Evolutionary conservation across 2,113 vertebrate species (phyloP), one percentile per base, ranked within the genome.

Genomic region (Numida meleagris): DNA sequence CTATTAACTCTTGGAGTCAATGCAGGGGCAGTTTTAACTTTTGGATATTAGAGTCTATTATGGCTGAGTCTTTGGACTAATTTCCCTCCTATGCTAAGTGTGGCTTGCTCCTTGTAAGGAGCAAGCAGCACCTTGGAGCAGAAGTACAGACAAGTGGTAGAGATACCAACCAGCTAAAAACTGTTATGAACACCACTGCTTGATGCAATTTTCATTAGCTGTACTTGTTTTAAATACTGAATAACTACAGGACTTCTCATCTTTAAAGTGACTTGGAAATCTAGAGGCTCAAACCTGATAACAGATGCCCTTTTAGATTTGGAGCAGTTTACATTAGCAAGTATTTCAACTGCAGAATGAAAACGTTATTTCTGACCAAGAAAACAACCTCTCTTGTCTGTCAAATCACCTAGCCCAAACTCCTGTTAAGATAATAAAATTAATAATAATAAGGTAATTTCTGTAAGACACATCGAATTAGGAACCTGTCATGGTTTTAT

Each of bases 141-240:
- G 58, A 27, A 9, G 6, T 18, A 27, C 3, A 4, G 6, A 20
- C 5, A 19, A 45, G 40, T 7, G 27, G 6, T 4, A 4, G 18
- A 4, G 8, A 12, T 31, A 33, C 42, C 34, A 38, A 55, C 9
- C 40, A 82, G 24, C 14, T 62, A 19, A 24, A 27, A 78, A 6
- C 5, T 20, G 6, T 53, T 51, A 73, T 19, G 42, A 21, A 23
- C 6, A 8, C 21, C 7, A 43, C 34, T 48, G 19, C 6, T 73
- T 55, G 57, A 57, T 89, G 45, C 57, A 83, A 42, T 90, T 79
- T 85, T 90, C 82, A 65, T 93, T 96, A 96, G 72, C 55, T 90
- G 75, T 93, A 89, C 36, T 85, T 76, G 91, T 91, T 85, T 92
- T 86, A 91, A 48, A 27, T 16, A 61, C 6, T 25, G 36, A 75